These are phyloP conservation scores for Trileptium ribeirensis DNA, from an alignment of 2,888 invertebrate species.

Conservation along the genomic window DNA sequence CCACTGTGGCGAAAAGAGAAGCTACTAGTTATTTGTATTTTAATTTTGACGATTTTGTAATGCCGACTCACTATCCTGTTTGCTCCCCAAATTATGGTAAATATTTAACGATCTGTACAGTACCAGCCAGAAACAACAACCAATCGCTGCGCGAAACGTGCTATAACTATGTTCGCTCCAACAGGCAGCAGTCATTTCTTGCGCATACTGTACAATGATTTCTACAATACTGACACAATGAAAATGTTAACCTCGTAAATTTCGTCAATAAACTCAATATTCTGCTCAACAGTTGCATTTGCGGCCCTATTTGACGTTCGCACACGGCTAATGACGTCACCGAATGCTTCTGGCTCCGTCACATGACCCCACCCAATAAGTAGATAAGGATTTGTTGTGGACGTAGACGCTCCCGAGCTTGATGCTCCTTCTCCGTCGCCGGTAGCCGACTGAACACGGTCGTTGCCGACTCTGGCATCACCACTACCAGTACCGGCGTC, in stretches of 20 bases:
- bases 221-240: no score
- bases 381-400: background rate
- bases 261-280: constrained; percentile 4
- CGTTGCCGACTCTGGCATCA: background rate
- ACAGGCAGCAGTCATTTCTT: no score
- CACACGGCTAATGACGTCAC: constrained; percentile 24
- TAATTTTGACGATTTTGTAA: no score
- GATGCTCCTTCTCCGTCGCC: background rate
- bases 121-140: no score
- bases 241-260: background rate
- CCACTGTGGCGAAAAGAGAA: no score
- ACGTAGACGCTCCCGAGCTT: background rate
- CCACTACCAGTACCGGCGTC: background rate
- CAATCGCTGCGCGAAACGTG: no score
- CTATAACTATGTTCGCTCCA: no score
- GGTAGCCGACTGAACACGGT: background rate
- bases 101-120: no score
- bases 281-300: constrained; percentile 12
- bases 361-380: constrained; percentile 26
- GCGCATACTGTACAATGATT: no score
- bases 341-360: constrained; percentile 24
- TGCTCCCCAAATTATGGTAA: no score
- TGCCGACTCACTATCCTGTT: no score
- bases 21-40: no score
- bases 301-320: background rate